Conservation (phyloP, 1,140 invertebrate species). For the Pararge aegeria region DNA sequence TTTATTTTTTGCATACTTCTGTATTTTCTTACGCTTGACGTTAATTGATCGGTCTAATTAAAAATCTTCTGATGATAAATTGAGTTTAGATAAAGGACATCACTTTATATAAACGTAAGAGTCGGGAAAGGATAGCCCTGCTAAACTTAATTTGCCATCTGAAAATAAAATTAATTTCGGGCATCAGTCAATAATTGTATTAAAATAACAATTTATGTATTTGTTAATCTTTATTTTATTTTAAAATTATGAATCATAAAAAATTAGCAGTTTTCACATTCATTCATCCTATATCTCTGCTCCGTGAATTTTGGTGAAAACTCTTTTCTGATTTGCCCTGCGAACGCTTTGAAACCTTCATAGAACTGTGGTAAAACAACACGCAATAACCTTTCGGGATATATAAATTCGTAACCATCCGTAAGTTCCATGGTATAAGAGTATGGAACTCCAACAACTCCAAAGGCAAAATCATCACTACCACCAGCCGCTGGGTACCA, state of each 20-base stretch:
- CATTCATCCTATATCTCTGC: background rate
- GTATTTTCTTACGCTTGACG: no score
- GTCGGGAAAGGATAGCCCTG: no score
- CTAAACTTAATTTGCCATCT: no score
- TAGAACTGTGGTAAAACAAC: slow-evolving; percentile 56
- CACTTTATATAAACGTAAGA: no score
- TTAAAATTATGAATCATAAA: background rate
- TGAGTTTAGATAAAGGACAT: no score
- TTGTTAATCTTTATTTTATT: no score
- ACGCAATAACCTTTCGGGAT: slow-evolving; percentile 49
- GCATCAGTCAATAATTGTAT: no score
- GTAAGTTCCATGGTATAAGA: slow-evolving; percentile 85
- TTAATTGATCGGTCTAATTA: no score
- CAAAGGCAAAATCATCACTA: slow-evolving; percentile 86
- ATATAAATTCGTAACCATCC: slow-evolving; percentile 66
- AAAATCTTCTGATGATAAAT: no score
- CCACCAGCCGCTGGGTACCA: slow-evolving; percentile 84
- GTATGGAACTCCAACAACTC: slow-evolving; percentile 82
- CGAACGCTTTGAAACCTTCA: slow-evolving; percentile 63
- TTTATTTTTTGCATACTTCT: no score
- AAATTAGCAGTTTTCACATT: slow-evolving; percentile 6
- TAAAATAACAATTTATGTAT: no score
- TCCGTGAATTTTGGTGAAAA: slow-evolving; percentile 29
- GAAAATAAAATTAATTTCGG: no score
- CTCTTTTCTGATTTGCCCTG: slow-evolving; percentile 51